Conservation (phyloP, 2,888 invertebrate genomes). For the Drosophila peninsularis region DNA sequence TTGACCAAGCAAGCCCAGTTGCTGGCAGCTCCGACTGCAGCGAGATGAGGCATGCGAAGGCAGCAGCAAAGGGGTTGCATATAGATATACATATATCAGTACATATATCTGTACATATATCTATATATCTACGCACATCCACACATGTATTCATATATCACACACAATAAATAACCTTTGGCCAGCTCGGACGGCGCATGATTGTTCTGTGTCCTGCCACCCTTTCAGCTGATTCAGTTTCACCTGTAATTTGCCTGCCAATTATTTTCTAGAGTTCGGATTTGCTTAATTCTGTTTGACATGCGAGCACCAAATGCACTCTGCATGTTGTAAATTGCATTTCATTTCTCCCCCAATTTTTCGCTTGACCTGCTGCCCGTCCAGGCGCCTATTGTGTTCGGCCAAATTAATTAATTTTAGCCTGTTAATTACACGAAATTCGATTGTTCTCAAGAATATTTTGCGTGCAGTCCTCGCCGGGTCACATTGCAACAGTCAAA, state of each 20-base stretch:
- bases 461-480: background rate
- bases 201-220: too few relatives aligned
- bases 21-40: too few relatives aligned
- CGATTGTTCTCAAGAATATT: background rate
- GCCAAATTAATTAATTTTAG: background rate
- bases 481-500: background rate
- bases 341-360: background rate
- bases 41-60: too few relatives aligned
- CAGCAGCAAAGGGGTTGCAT: too few relatives aligned
- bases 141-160: too few relatives aligned
- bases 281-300: conserved; percentile 2
- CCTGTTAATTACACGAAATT: background rate
- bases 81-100: background rate
- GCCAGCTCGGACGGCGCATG: too few relatives aligned
- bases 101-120: background rate
- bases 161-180: too few relatives aligned
- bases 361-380: background rate
- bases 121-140: too few relatives aligned
- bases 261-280: conserved; percentile 3
- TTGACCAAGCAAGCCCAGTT: too few relatives aligned
- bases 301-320: conserved; percentile 1
- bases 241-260: background rate
- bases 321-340: conserved; percentile 1
- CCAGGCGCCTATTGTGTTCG: background rate
- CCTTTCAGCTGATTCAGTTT: too few relatives aligned